Evolutionary conservation across 2,888 invertebrate genomes (phyloP).

Genomic region (Blera fallax): DNA sequence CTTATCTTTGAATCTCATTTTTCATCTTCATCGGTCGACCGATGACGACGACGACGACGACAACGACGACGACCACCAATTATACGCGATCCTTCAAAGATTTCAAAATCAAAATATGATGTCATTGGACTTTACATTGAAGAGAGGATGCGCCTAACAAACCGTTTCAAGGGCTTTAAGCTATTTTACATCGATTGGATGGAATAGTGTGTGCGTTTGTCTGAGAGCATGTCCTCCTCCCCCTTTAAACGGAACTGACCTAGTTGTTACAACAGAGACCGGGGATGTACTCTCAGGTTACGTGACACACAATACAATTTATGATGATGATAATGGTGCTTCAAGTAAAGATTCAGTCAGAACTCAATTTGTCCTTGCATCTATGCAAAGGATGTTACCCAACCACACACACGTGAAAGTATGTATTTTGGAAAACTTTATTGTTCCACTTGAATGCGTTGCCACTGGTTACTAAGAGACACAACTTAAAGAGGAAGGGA

Average conservation of each 20-base stretch:
- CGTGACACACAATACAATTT: conserved; percentile 69
- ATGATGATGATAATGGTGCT: conserved; percentile 60
- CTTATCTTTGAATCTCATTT: conserved; percentile 71
- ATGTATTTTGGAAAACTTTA: conserved; percentile 37
- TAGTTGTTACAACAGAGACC: conserved; percentile 25
- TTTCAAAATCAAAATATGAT: conserved; percentile 40
- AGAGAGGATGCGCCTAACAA: not conserved
- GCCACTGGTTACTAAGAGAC: conserved; percentile 34
- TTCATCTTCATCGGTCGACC: conserved; percentile 48
- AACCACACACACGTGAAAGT: not conserved
- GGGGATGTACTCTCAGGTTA: conserved; percentile 47
- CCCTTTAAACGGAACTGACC: conserved; percentile 49
- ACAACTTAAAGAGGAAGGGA: conserved; percentile 2
- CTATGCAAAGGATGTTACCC: conserved; percentile 45
- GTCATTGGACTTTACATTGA: conserved; percentile 49
- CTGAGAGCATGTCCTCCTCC: no score
- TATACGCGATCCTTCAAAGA: conserved; percentile 48
- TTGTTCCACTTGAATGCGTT: conserved; percentile 55
- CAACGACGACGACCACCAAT: conserved; percentile 37
- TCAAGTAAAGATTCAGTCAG: conserved; percentile 39
- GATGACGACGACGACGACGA: conserved; percentile 3
- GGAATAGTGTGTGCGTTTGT: conserved; percentile 9
- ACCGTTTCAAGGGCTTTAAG: conserved; percentile 17
- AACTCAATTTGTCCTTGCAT: conserved; percentile 65
- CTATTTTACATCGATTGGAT: conserved; percentile 37